phyloP scores from a whole-genome alignment of 2,113 vertebrate species.

The Anhinga anhinga region DNA sequence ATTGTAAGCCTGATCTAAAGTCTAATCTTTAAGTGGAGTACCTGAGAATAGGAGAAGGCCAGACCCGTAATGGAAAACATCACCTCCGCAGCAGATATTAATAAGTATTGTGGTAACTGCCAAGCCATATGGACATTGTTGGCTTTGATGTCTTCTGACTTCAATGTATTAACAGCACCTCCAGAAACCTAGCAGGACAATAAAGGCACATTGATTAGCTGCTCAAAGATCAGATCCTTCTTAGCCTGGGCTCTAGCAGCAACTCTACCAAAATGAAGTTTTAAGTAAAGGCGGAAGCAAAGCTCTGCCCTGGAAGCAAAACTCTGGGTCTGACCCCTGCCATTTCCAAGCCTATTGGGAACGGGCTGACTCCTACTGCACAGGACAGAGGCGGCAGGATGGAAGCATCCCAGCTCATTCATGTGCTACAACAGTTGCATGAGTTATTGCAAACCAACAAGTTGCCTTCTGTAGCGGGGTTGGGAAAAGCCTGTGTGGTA shows the following conservation, averaged over 20 bases:
- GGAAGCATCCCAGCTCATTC: not conserved
- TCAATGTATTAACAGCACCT: conserved; percentile 36
- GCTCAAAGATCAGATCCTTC: not conserved
- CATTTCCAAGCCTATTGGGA: not conserved
- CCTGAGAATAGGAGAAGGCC: conserved; percentile 99
- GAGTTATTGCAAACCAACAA: not conserved
- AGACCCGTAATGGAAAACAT: conserved; percentile 97
- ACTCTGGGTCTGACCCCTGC: not conserved
- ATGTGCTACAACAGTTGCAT: not conserved
- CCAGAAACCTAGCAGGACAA: conserved; percentile 63
- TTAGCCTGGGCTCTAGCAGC: not conserved
- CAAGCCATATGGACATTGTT: conserved; percentile 88
- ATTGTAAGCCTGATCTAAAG: not conserved
- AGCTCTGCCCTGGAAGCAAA: not conserved
- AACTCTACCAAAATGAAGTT: not conserved
- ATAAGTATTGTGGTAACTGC: conserved; percentile 92
- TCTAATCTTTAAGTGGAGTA: conserved; percentile 44
- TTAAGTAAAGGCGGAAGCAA: not conserved
- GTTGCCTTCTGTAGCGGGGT: not conserved
- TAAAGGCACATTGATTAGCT: not conserved
- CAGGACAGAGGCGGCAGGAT: not conserved
- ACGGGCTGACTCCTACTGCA: not conserved
- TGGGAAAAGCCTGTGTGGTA: not conserved
- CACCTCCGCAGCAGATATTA: conserved; percentile 91
- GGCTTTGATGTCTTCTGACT: conserved; percentile 81